Evolutionary conservation across 1,140 invertebrate species (phyloP), one percentile per base, ranked within the genome.

Genomic region (Temnothorax curvispinosus): DNA sequence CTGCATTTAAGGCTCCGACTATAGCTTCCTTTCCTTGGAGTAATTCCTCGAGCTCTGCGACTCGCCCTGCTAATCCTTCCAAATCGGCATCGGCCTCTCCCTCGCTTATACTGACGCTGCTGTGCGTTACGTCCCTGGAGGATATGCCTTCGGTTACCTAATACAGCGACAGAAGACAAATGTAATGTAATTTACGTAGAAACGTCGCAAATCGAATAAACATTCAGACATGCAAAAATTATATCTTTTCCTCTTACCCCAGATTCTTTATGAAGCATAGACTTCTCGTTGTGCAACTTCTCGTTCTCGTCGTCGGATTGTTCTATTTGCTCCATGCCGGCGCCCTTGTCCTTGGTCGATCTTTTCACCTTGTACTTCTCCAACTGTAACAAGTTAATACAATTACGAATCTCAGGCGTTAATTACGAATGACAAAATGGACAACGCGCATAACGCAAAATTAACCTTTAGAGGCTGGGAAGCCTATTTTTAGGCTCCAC

Each of bases 61-160:
- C 94, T 58, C 94, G 92, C 50, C 93, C 94, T 8, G 94, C 93
- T 72, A 95, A 92, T 18, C 93, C 94, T 77, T 95, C 95, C 15
- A 95, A 89, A 77, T 95, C 94, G n/a, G 89, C 92, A 81, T 95
- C 94, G 7, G 92, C 94, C 81, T 95, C 95, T 64, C 94, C 94
- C 87, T 95, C 95, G 38, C 94, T 95, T 90, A 95, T 93, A n/a
- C 94, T 94, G 15, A 94, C 90, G 32, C 93, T 94, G 32, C 93
- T 94, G 35, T 94, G 90, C 1, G 93, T 94, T 38, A 94, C 74
- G 58, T 94, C 94, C 64, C 90, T 89, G 2, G 92, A 94, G 0
- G 92, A 94, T 52, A 87, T 80, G 56, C 91, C 92, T 54, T 94
- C 93, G 18, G 91, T 89, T 38, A 80, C 82, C 93, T 94, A 38